Evolutionary conservation across 2,888 invertebrate species (phyloP), one percentile per base, ranked within the genome.

Genomic region (Lithodes maja): DNA sequence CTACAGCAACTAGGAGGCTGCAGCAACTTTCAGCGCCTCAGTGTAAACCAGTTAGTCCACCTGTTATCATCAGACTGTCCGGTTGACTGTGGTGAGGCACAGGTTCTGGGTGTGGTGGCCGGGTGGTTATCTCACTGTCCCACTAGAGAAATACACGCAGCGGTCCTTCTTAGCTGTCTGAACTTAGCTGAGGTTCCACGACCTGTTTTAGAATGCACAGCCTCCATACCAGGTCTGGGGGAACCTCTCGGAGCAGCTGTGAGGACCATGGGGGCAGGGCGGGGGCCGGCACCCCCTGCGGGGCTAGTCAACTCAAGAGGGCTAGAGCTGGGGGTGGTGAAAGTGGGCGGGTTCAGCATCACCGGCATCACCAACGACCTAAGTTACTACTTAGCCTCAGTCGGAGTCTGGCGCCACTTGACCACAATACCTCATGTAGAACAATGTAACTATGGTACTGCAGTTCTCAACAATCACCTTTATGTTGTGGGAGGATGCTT

Each of bases 401-500:
- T 93, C 1, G 94, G 95, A 7, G 95, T 95, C 93, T 96, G 96
- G 96, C 94, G 95, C 92, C 95, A 95, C 92, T 93, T 96, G 54
- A 96, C 96, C 2, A 95, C 95, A 74, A 96, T 96, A 92, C 96
- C 96, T 0, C 96, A 96, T 92, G 95, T 96, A 3, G 96, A 96
- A 92, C 96, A 96, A 93, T 96, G 96, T 93, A 96, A 96, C 93
- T 96, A 96, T 93, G 96, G 96, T 1, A 95, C 96, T 5, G 95
- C 96, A 5, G 96, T 96, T 0, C 93, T 96, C 9, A 95, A 95
- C 91, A 96, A 96, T 93, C 95, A 96, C 92, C 94, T 96, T 15
- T 96, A 95, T 92, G 95, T 96, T 2, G 95, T 96, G 15, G 96
- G 96, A 15, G 96, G 96, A 0, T 96, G 96, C 92, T 96, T 96